Evolutionary conservation across 2,113 vertebrate genomes (phyloP).

Genomic region (Prochilodus magdalenae): DNA sequence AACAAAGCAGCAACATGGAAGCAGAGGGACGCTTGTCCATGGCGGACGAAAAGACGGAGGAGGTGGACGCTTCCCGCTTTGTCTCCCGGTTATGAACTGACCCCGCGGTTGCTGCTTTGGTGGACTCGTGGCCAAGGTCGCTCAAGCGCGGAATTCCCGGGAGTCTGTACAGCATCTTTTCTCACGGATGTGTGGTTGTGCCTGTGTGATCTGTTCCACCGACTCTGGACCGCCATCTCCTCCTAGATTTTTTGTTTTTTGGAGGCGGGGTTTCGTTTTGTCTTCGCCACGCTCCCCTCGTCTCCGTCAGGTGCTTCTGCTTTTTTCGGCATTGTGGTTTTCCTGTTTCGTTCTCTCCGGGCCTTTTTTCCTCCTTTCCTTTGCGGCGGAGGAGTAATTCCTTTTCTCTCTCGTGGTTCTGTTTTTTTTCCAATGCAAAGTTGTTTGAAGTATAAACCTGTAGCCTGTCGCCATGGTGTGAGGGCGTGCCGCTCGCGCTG

Average conservation of each 20-base stretch:
- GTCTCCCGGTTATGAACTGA: conserved; percentile 18
- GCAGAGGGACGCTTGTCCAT: conserved; percentile 11
- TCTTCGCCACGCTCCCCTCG: too few relatives aligned
- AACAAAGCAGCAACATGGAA: background rate
- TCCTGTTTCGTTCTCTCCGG: background rate
- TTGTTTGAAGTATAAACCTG: conserved; percentile 46
- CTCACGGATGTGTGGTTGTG: background rate
- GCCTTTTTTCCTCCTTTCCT: background rate
- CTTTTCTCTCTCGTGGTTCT: conserved; percentile 26
- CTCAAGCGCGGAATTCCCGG: background rate
- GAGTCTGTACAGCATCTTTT: conserved; percentile 23
- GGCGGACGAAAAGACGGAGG: background rate
- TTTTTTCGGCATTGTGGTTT: background rate
- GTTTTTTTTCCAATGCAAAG: conserved; percentile 31
- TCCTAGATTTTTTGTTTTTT: background rate
- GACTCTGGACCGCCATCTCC: background rate
- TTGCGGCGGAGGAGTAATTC: conserved; percentile 45
- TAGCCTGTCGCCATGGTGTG: conserved; percentile 13
- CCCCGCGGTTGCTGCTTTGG: background rate
- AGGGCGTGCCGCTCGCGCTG: conserved; percentile 9
- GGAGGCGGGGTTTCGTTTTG: too few relatives aligned
- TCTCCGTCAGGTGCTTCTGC: too few relatives aligned
- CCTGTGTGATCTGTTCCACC: conserved; percentile 21
- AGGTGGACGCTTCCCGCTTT: background rate
- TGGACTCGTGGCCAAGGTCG: too few relatives aligned